Percentiles rank a stretch among this genome's conserved stretches.
phyloP scores from a whole-genome alignment of 2,113 vertebrate genomes.

The Hucho hucho region DNA sequence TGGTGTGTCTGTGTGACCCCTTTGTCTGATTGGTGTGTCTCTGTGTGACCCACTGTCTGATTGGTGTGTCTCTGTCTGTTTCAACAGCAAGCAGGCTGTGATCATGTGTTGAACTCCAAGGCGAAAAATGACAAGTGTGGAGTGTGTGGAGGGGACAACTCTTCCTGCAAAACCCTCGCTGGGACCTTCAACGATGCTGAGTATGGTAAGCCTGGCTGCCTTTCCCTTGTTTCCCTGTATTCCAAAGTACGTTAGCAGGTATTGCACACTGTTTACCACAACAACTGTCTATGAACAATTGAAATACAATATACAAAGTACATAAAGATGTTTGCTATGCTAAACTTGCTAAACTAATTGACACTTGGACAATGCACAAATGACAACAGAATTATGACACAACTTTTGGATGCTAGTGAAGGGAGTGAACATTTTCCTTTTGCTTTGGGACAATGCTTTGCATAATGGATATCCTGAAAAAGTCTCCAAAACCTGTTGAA shows the following conservation, averaged over 20 bases:
- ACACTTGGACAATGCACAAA: no score
- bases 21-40: constrained; percentile 2
- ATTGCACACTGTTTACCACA: not conserved
- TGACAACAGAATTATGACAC: no score
- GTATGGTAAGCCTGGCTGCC: constrained; percentile 79
- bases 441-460: not conserved
- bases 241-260: not conserved
- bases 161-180: constrained; percentile 87
- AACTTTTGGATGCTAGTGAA: not conserved
- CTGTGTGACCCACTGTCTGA: not conserved
- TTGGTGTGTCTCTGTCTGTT: constrained; percentile 7
- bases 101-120: constrained; percentile 94
- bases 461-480: not conserved
- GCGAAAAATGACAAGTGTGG: constrained; percentile 93
- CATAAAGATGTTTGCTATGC: not conserved
- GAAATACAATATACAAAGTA: not conserved
- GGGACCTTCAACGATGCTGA: constrained; percentile 91
- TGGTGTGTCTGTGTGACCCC: no score
- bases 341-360: not conserved
- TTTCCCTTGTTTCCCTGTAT: not conserved
- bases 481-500: not conserved
- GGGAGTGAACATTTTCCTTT: not conserved
- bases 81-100: constrained; percentile 94
- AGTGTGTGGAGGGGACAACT: constrained; percentile 94
- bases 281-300: not conserved